Base-by-base conservation (phyloP, 2,888 invertebrate species). In the Lingula anatina region DNA sequence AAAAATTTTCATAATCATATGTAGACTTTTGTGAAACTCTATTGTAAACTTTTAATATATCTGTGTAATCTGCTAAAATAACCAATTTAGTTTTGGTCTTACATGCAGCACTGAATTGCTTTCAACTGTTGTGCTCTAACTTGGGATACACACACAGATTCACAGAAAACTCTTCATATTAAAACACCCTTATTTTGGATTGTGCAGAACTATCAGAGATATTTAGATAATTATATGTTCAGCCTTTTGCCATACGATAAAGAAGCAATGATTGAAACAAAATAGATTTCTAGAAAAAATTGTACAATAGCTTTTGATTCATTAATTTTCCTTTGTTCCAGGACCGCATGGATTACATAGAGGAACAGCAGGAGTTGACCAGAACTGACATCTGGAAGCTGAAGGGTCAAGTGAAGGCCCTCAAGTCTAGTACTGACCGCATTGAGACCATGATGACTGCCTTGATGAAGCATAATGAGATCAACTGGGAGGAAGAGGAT, bases 391-490 rank as follows among this genome's bases (percentile, higher is more conserved):
- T 73, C 12, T 60, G 58, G 47, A 65, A 62, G 38, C 49, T 73
- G 59, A 61, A 66, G 39, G 48, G 54, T 23, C 54, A 60, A n/a
- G 57, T 70, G 47, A 68, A 67, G 44, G 62, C 60, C 27, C 59
- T 73, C 52, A 56, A 56, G n/a, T 63, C 57, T 23, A 65, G 68
- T 38, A 62, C 63, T 20, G 57, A 59, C 41, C 62, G 61, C 21
- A 53, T 74, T 31, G 69, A 70, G 54, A 61, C 61, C 44, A 72
- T 74, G 74, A 44, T 74, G 55, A 53, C 45, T n/a, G 65, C 68
- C 5, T 49, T 74, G 5, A 50, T 72, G n/a, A 53, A 54, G 7
- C 51, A 52, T 15, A 55, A 64, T 51, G 50, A 54, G 57, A 23
- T 71, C 5, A 54, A 57, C 43, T 72, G 60, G 58, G 54, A 65